A percentile compares a stretch with the other conserved stretches of the same genome.
Conservation (phyloP, 2,888 invertebrate genomes). For the Caenorhabditis zanzibari region DNA sequence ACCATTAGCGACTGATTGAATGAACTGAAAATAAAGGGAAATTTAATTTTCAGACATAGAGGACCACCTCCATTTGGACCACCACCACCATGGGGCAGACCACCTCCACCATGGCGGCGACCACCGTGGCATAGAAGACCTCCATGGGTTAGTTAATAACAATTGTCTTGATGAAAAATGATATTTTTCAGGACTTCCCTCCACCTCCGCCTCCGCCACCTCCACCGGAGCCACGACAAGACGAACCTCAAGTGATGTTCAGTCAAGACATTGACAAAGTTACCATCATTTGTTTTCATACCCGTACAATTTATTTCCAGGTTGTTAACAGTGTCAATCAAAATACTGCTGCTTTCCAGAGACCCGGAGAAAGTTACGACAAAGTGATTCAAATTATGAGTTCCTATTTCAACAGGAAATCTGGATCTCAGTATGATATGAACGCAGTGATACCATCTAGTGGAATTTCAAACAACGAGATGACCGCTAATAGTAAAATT, state of each 20-base stretch:
- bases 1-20: neutral
- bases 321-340: slow-evolving; percentile 68
- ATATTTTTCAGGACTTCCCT: slow-evolving; percentile 36
- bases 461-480: slow-evolving; percentile 60
- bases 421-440: slow-evolving; percentile 63
- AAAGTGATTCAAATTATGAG: slow-evolving; percentile 69
- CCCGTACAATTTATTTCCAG: slow-evolving; percentile 24
- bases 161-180: neutral
- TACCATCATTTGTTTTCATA: neutral
- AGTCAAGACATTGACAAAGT: slow-evolving; percentile 59
- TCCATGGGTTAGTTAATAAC: slow-evolving; percentile 60
- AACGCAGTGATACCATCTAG: slow-evolving; percentile 47
- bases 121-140: slow-evolving; percentile 59
- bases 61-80: slow-evolving; percentile 55
- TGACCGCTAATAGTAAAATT: slow-evolving; percentile 62
- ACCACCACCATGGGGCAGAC: slow-evolving; percentile 57
- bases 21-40: neutral
- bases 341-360: slow-evolving; percentile 65
- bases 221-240: slow-evolving; percentile 40
- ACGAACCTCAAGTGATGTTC: slow-evolving; percentile 53
- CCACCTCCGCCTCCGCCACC: slow-evolving; percentile 55
- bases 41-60: neutral
- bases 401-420: slow-evolving; percentile 64
- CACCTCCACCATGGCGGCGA: slow-evolving; percentile 54
- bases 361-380: slow-evolving; percentile 72